Percentiles rank a stretch among this genome's conserved stretches.
Evolutionary conservation across 2,888 invertebrate genomes (phyloP).

Genomic region (Tipula confusa): DNA sequence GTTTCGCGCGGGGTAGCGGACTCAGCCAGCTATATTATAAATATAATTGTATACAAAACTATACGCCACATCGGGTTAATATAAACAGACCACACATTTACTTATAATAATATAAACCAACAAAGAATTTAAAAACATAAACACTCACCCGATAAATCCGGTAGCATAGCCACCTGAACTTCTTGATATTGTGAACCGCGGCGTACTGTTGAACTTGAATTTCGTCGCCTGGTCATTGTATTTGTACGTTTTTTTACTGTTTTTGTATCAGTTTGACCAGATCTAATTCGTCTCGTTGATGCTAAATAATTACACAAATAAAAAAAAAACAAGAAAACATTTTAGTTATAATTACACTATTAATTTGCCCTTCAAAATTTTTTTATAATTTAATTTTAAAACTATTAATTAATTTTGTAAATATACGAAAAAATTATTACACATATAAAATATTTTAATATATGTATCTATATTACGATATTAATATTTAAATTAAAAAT

Average conservation of each 20-base stretch:
- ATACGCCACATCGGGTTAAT: neutral
- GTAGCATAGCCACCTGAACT: constrained; percentile 72
- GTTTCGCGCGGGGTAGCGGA: too few species aligned
- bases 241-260: constrained; percentile 61
- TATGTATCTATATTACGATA: too few species aligned
- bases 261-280: constrained; percentile 57
- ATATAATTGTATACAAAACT: too few species aligned
- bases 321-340: neutral
- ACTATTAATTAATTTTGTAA: neutral
- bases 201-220: constrained; percentile 53
- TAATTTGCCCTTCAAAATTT: constrained; percentile 5
- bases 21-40: too few species aligned
- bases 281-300: constrained; percentile 62
- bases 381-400: neutral
- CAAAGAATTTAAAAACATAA: neutral
- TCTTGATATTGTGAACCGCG: constrained; percentile 55
- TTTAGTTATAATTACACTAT: constrained; percentile 20
- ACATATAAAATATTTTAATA: neutral
- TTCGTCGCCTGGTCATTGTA: constrained; percentile 52
- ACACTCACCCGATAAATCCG: constrained; percentile 65
- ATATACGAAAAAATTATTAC: neutral
- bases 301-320: constrained; percentile 40
- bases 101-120: neutral
- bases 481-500: neutral
- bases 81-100: neutral